Percentiles rank a stretch among this genome's conserved stretches.
Evolutionary conservation across 2,797 vertebrate genomes (phyloP).

Genomic region (Malurus splendens): DNA sequence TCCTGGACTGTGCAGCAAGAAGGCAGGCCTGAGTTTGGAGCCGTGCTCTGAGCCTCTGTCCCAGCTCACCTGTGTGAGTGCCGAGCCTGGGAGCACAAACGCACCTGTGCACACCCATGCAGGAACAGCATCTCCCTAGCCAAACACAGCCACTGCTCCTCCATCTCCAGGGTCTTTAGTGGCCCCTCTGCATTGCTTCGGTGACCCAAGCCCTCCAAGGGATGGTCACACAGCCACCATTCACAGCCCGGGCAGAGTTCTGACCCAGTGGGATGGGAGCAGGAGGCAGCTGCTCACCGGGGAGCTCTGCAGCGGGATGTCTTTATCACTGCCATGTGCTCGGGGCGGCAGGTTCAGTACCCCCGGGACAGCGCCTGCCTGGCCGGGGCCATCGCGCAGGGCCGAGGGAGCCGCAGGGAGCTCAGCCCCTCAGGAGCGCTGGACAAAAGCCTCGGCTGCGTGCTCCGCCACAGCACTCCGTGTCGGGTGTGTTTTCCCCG

Average conservation of each 20-base stretch:
- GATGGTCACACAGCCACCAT: accelerated
- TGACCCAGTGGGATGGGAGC: not conserved
- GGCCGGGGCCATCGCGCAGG: not conserved
- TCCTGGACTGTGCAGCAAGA: not conserved
- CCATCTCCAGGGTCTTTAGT: not conserved
- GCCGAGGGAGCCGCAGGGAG: not conserved
- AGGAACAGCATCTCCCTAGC: not conserved
- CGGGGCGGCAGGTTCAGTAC: not conserved
- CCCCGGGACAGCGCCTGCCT: not conserved
- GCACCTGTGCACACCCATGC: not conserved
- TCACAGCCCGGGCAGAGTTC: accelerated
- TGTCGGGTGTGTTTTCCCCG: not conserved
- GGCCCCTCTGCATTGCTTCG: not conserved
- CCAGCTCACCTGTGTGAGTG: not conserved
- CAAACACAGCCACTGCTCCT: not conserved
- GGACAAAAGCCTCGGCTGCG: slow-evolving; percentile 26
- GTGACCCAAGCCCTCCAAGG: not conserved
- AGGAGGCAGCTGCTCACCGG: not conserved
- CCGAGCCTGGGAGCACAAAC: accelerated
- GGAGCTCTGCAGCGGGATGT: not conserved
- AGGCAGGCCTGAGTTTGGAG: not conserved
- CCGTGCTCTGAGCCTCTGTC: not conserved
- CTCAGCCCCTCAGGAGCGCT: not conserved
- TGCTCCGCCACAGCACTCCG: not conserved
- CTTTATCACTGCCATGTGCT: not conserved